These are phyloP conservation scores for Brachionus calyciflorus DNA, from an alignment of 1,140 invertebrate genomes.

Conservation along the genomic window DNA sequence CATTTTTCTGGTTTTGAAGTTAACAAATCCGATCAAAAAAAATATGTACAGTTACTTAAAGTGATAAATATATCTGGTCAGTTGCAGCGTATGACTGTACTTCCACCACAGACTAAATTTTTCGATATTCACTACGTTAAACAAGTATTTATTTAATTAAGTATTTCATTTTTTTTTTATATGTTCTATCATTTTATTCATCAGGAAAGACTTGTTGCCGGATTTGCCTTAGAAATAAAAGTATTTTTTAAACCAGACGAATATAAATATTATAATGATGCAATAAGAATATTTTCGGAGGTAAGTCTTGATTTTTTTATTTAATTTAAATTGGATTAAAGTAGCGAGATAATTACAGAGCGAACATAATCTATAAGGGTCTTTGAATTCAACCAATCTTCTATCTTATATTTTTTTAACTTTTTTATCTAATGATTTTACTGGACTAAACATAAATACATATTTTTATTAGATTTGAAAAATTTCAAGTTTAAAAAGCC, in stretches of 20 bases:
- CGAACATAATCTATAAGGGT: too few species aligned
- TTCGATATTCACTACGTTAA: slow-evolving; percentile 60
- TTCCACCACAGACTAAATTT: slow-evolving; percentile 59
- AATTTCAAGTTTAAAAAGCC: too few species aligned
- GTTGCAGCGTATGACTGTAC: slow-evolving; percentile 57
- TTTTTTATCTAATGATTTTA: too few species aligned
- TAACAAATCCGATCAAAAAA: slow-evolving; percentile 51
- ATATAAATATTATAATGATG: slow-evolving; percentile 61
- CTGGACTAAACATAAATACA: too few species aligned
- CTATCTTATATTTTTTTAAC: too few species aligned
- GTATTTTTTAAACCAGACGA: slow-evolving; percentile 59
- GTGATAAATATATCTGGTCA: slow-evolving; percentile 58
- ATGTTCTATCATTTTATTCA: background rate
- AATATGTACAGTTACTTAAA: slow-evolving; percentile 49
- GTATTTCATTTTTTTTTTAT: background rate
- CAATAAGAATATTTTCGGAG: slow-evolving; percentile 53
- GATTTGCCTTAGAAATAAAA: slow-evolving; percentile 52
- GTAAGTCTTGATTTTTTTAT: background rate
- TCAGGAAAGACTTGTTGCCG: slow-evolving; percentile 38
- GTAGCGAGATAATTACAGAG: too few species aligned
- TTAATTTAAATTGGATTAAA: background rate
- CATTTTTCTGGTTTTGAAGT: slow-evolving; percentile 59
- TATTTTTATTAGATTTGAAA: too few species aligned
- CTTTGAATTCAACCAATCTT: too few species aligned
- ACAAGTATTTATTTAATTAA: background rate